Evolutionary conservation across 2,888 invertebrate genomes (phyloP).

Genomic region (Thymelicus sylvestris): DNA sequence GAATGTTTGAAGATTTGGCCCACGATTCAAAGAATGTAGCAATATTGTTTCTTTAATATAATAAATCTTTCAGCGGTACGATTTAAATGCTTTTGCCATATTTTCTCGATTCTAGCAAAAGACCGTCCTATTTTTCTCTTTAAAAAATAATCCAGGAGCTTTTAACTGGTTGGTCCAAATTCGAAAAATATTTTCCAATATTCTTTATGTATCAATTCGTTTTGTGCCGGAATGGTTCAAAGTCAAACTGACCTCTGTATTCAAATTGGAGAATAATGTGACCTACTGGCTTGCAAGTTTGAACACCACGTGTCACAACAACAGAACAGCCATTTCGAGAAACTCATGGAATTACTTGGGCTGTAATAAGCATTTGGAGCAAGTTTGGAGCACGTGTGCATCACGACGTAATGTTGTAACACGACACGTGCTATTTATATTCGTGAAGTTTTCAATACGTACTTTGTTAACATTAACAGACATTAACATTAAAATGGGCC

Average conservation of each 20-base stretch:
- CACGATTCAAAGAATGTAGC: slow-evolving; percentile 14
- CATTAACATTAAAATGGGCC: neutral
- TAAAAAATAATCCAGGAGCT: slow-evolving; percentile 26
- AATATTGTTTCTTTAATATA: slow-evolving; percentile 21
- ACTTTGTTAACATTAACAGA: neutral
- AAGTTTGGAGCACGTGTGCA: slow-evolving; percentile 48
- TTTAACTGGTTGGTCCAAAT: slow-evolving; percentile 20
- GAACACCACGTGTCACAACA: slow-evolving; percentile 20
- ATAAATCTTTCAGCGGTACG: slow-evolving; percentile 2
- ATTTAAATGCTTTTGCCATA: slow-evolving; percentile 6
- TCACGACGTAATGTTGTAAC: slow-evolving; percentile 48
- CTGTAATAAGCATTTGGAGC: slow-evolving; percentile 52
- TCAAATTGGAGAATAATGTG: slow-evolving; percentile 30
- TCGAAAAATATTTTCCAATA: slow-evolving; percentile 31
- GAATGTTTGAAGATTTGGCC: slow-evolving; percentile 30
- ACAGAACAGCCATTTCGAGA: slow-evolving; percentile 23
- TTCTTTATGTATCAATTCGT: slow-evolving; percentile 12
- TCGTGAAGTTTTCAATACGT: slow-evolving; percentile 19
- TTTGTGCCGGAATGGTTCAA: slow-evolving; percentile 1
- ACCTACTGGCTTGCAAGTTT: slow-evolving; percentile 22
- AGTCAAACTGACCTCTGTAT: slow-evolving; percentile 22
- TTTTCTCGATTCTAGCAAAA: neutral
- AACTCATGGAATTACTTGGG: slow-evolving; percentile 46
- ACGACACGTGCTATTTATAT: slow-evolving; percentile 21
- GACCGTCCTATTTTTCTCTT: slow-evolving; percentile 9